A percentile compares a stretch with the other conserved stretches of the same genome.
Conservation (phyloP, 2,113 vertebrate genomes). For the Hyperopisus bebe region DNA sequence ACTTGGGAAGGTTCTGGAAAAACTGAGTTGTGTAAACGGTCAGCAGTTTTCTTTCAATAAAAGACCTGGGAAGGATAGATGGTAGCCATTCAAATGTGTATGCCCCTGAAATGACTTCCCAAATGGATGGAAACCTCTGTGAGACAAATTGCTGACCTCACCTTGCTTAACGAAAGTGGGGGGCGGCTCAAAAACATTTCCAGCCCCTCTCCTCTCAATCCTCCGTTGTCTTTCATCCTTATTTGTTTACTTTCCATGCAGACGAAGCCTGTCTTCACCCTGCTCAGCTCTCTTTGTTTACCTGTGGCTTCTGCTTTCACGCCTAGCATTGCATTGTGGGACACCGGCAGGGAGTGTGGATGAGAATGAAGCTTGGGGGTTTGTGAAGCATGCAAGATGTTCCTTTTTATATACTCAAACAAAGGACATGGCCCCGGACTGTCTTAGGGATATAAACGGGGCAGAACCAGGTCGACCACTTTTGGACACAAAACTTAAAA, state of each 20-base stretch:
- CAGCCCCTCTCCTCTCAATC: neutral
- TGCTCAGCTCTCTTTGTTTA: neutral
- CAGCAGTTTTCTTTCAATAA: slow-evolving; percentile 14
- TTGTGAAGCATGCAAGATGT: neutral
- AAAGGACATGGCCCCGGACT: neutral
- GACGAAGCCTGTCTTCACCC: neutral
- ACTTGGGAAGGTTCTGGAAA: neutral
- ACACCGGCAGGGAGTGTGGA: neutral
- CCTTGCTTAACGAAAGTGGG: neutral
- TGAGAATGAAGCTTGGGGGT: neutral
- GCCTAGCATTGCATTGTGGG: neutral
- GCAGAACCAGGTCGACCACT: neutral
- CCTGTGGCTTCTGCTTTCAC: neutral
- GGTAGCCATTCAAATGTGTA: slow-evolving; percentile 6
- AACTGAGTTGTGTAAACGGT: slow-evolving; percentile 4
- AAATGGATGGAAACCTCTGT: neutral
- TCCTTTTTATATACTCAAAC: neutral
- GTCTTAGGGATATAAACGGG: neutral
- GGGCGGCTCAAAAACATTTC: neutral
- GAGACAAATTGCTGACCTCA: slow-evolving; percentile 13
- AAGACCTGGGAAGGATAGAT: neutral
- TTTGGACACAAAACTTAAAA: neutral
- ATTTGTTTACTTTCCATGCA: neutral
- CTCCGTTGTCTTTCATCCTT: neutral
- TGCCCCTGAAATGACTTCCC: neutral